A percentile compares a stretch with the other conserved stretches of the same genome.
phyloP scores from a whole-genome alignment of 2,888 invertebrate species.

The Colletes collaris region DNA sequence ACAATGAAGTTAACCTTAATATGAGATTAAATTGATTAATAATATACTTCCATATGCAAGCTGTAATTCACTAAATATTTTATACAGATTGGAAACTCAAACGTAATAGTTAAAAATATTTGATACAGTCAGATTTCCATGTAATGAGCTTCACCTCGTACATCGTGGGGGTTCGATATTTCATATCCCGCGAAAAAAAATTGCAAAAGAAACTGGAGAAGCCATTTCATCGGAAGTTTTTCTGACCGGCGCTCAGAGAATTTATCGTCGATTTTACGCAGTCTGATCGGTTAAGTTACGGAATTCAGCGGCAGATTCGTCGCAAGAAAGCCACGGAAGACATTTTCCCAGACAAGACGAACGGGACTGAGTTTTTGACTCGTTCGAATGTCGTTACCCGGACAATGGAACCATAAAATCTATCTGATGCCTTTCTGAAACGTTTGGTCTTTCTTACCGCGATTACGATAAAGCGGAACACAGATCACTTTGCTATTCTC shows the following conservation, averaged over 20 bases:
- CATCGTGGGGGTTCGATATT: neutral
- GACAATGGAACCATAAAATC: conserved; percentile 4
- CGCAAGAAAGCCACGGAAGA: neutral
- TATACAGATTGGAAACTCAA: too few species aligned
- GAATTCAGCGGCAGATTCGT: conserved; percentile 2
- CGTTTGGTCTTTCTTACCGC: conserved; percentile 1
- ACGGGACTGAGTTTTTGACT: conserved; percentile 13
- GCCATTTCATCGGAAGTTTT: neutral
- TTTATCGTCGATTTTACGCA: conserved; percentile 18
- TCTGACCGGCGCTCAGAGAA: neutral
- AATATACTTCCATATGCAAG: too few species aligned
- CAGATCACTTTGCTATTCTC: neutral
- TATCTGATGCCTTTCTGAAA: conserved; percentile 5
- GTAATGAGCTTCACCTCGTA: too few species aligned
- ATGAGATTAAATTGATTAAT: too few species aligned
- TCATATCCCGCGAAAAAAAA: neutral
- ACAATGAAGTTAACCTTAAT: too few species aligned
- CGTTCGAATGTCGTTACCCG: neutral
- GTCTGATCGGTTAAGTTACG: neutral
- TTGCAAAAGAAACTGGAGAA: neutral
- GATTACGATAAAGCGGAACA: neutral
- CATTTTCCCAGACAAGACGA: neutral
- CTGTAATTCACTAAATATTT: too few species aligned
- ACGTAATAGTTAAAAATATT: too few species aligned
- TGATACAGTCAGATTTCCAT: too few species aligned